phyloP scores from a whole-genome alignment of 2,888 invertebrate genomes.

The Drosophila seclusa region DNA sequence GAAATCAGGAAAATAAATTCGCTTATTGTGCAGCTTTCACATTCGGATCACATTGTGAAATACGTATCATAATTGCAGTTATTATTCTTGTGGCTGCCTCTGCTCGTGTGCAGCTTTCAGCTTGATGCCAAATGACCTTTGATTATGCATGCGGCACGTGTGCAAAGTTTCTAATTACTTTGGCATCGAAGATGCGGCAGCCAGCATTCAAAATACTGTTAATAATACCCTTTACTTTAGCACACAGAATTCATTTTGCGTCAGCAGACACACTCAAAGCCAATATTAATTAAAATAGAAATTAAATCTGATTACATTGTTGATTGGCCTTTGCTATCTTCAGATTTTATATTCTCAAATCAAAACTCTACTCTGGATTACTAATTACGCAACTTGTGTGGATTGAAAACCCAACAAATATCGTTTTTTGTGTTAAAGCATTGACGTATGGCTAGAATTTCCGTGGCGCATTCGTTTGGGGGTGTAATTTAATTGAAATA shows the following conservation, averaged over 20 bases:
- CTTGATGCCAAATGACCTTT: constrained; percentile 56
- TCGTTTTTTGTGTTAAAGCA: constrained; percentile 35
- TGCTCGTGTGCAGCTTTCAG: constrained; percentile 9
- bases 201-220: not conserved
- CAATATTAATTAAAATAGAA: not conserved
- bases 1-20: constrained; percentile 76
- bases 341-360: constrained; percentile 4
- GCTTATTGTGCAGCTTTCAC: constrained; percentile 58
- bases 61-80: constrained; percentile 58
- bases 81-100: constrained; percentile 42
- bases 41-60: constrained; percentile 50
- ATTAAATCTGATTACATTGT: not conserved
- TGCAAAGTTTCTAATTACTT: constrained; percentile 62
- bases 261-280: no score
- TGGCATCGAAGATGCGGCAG: constrained; percentile 12
- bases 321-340: not conserved
- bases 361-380: constrained; percentile 17
- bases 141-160: constrained; percentile 72
- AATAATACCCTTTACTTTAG: constrained; percentile 1
- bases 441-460: not conserved
- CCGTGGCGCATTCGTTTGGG: constrained; percentile 8
- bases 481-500: constrained; percentile 67
- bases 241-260: not conserved
- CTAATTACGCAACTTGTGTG: constrained; percentile 57
- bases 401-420: constrained; percentile 42